A percentile compares a stretch with the other conserved stretches of the same genome.
Conservation (phyloP, 1,140 invertebrate genomes). For the Achatina immaculata region DNA sequence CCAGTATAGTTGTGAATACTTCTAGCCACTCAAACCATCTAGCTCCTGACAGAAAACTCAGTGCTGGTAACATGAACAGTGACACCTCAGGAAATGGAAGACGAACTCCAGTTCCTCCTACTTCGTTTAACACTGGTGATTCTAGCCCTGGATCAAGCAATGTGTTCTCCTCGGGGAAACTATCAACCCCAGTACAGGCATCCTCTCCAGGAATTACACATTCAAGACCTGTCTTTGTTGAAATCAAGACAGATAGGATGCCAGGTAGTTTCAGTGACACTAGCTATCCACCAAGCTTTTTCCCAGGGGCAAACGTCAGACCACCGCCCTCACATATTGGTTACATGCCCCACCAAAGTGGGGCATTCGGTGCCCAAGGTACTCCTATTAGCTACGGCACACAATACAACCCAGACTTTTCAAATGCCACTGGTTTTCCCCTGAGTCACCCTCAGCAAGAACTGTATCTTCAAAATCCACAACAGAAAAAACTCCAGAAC, state of each 20-base stretch:
- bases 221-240: conserved; percentile 32
- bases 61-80: background rate
- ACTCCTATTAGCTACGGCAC: background rate
- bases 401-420: conserved; percentile 23
- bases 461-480: background rate
- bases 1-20: conserved; percentile 38
- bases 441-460: conserved; percentile 5
- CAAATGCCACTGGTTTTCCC: background rate
- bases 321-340: background rate
- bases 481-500: background rate
- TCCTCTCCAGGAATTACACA: conserved; percentile 32
- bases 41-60: conserved; percentile 14
- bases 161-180: background rate
- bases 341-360: background rate
- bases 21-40: conserved; percentile 15
- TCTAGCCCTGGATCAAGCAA: background rate
- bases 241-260: conserved; percentile 23
- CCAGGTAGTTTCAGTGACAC: conserved; percentile 1
- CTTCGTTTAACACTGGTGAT: conserved; percentile 9
- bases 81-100: background rate
- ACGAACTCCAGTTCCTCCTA: conserved; percentile 2
- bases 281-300: conserved; percentile 3
- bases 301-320: background rate
- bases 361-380: background rate
- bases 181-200: conserved; percentile 33